Percentiles rank a stretch among this genome's conserved stretches.
phyloP scores from a whole-genome alignment of 2,797 vertebrate genomes.

The Gobionotothen gibberifrons region DNA sequence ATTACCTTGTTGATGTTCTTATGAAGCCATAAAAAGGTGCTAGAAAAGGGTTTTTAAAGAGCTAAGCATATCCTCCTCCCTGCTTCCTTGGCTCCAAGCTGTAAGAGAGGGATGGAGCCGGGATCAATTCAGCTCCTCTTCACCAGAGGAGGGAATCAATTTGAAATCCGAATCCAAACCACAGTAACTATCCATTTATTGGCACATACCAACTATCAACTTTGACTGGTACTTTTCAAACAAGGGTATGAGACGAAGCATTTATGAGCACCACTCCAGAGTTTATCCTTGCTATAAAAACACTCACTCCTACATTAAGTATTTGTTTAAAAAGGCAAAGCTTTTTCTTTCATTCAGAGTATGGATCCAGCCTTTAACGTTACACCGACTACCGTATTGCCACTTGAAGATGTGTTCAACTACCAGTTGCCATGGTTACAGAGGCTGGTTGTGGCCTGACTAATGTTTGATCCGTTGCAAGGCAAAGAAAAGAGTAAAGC shows the following conservation, averaged over 20 bases:
- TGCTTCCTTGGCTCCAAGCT: not conserved
- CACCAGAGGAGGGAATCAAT: constrained; percentile 19
- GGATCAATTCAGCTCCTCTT: constrained; percentile 34
- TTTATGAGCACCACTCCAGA: constrained; percentile 4
- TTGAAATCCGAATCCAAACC: constrained; percentile 34
- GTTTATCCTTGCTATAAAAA: constrained; percentile 20
- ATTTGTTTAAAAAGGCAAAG: constrained; percentile 12
- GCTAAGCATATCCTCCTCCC: not conserved
- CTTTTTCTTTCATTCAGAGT: constrained; percentile 37
- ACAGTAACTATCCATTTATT: not conserved
- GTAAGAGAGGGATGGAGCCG: not conserved
- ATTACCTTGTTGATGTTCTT: constrained; percentile 6
- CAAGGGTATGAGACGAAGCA: not conserved
- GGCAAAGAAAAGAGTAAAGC: constrained; percentile 26
- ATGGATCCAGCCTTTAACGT: constrained; percentile 22
- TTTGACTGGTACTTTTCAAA: constrained; percentile 5
- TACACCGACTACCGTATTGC: not conserved
- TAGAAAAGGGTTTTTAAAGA: not conserved
- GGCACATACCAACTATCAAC: constrained; percentile 2
- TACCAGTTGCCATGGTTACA: constrained; percentile 61
- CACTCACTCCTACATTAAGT: constrained; percentile 13
- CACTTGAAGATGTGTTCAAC: constrained; percentile 44
- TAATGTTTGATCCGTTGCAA: constrained; percentile 41
- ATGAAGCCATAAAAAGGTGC: not conserved
- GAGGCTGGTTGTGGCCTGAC: constrained; percentile 36